Evolutionary conservation across 1,140 invertebrate genomes (phyloP).

Genomic region (Cydia fagiglandana): DNA sequence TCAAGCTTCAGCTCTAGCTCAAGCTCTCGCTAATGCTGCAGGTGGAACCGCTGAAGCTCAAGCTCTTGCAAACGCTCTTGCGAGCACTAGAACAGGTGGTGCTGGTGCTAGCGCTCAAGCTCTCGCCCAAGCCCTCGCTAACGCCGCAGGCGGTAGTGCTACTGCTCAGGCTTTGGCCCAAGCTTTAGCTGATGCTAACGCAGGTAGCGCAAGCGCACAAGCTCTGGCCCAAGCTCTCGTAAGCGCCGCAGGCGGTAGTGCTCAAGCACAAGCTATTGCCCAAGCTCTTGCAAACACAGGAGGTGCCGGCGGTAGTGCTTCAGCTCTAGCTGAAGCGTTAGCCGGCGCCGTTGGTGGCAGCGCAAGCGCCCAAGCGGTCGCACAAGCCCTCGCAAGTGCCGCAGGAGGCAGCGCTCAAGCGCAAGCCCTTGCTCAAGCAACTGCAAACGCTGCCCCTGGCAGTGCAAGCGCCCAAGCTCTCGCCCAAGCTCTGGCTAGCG

Average conservation of each 20-base stretch:
- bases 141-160: not conserved
- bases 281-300: not conserved
- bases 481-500: not conserved
- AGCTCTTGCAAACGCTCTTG: not conserved
- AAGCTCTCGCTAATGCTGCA: not conserved
- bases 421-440: not conserved
- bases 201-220: not conserved
- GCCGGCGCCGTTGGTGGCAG: not conserved
- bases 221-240: not conserved
- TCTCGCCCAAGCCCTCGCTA: not conserved
- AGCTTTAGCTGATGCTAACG: not conserved
- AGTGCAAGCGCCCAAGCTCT: not conserved
- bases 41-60: not conserved
- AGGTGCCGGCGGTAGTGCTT: not conserved
- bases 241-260: not conserved
- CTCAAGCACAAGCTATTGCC: not conserved
- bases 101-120: not conserved
- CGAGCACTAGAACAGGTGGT: not conserved
- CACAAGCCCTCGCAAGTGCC: not conserved
- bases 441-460: slow-evolving; percentile 1
- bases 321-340: slow-evolving; percentile 11
- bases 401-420: slow-evolving; percentile 4
- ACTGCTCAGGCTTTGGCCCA: not conserved
- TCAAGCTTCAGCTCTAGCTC: not conserved
- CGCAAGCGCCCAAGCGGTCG: not conserved